Conservation (phyloP, 2,888 invertebrate genomes). For the Melikaiella ostensackeni region DNA sequence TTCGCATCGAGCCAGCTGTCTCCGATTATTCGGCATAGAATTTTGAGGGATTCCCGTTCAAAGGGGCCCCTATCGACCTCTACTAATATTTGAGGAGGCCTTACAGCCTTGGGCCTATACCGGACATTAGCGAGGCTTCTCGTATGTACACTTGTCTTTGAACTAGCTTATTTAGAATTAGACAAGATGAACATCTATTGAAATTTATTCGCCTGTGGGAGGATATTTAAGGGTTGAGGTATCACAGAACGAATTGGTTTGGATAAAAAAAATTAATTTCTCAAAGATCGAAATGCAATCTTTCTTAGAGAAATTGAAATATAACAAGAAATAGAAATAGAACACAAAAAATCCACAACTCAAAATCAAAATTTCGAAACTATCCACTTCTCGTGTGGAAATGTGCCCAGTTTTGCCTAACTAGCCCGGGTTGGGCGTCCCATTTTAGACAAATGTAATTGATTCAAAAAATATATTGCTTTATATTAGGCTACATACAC, state of each 20-base stretch:
- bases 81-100: constrained; percentile 74
- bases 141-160: constrained; percentile 26
- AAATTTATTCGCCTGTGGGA: constrained; percentile 6
- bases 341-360: too few relatives aligned
- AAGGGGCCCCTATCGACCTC: constrained; percentile 71
- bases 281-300: too few relatives aligned
- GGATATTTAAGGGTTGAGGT: constrained; percentile 2
- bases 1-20: constrained; percentile 74
- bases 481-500: too few relatives aligned
- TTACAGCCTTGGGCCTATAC: constrained; percentile 59
- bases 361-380: too few relatives aligned
- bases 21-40: constrained; percentile 75
- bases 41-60: constrained; percentile 69
- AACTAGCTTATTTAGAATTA: constrained; percentile 13
- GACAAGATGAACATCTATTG: background rate
- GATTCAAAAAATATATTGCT: too few relatives aligned
- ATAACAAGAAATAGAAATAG: too few relatives aligned
- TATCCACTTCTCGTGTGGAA: too few relatives aligned
- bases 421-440: too few relatives aligned
- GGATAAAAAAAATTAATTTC: background rate
- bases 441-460: too few relatives aligned
- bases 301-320: too few relatives aligned
- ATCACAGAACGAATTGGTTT: background rate
- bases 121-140: constrained; percentile 58
- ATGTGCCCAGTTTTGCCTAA: too few relatives aligned